Evolutionary conservation across 2,113 vertebrate genomes (phyloP), one percentile per base, ranked within the genome.

Genomic region (Ictidomys tridecemlineatus): DNA sequence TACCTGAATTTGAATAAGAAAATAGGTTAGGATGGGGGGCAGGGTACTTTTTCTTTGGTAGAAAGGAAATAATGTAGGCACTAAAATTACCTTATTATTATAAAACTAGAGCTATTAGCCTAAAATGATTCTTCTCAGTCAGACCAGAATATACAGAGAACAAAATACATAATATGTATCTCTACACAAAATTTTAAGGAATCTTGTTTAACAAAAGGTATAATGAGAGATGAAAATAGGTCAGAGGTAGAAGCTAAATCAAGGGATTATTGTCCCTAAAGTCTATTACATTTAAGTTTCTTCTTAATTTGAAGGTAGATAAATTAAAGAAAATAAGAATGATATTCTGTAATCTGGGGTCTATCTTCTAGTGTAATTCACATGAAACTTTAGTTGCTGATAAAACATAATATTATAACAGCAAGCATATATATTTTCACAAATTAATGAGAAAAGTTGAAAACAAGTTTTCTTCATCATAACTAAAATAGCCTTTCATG

Each of bases 61-160:
- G 58, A 78, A 63, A 78, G 73, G 84, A 6, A 84, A 96, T 2
- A 72, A 17, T 82, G 9, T 56, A 24, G 61, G 70, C 20, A 85
- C 7, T 72, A 18, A 85, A 96, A 85, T 90, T 63, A n/a, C 63
- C 63, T 30, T 90, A 63, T 10, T 17, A 42, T 73, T 85, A 85
- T 17, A 90, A 96, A 95, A 63, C 37, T 69, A 72, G 32, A 96
- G 80, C 65, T 80, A n/a, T 30, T 91, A 48, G 3, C 30, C 82
- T 73, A 85, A 91, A 86, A 91, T 74, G 45, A 85, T 18, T 86
- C 12, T 86, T 56, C 67, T 93, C 10, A 80, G 56, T 13, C n/a
- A 86, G 45, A 51, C 20, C 37, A 39, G 26, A 88, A 83, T 58
- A 69, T 69, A 90, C 17, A 73, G 17, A 58, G 8, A 28, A 69